Evolutionary conservation across 2,888 invertebrate species (phyloP).

Genomic region (Caprella mutica): DNA sequence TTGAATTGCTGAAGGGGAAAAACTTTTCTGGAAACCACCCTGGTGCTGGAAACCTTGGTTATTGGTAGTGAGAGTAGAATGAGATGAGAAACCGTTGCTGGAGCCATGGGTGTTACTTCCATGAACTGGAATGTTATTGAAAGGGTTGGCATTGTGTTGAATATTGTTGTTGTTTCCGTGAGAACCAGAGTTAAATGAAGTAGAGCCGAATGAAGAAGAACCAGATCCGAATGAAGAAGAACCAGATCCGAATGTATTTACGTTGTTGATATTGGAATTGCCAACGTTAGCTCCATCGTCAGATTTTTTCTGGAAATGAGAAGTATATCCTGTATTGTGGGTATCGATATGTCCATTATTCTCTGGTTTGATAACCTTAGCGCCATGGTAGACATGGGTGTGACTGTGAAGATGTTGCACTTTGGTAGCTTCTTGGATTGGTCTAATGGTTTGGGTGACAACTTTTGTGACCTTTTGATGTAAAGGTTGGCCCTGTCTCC

Average conservation of each 20-base stretch:
- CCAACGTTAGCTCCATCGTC: not conserved
- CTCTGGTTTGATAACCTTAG: not conserved
- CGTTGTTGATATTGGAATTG: not conserved
- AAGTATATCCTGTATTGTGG: not conserved
- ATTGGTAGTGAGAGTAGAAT: not conserved
- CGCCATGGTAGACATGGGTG: constrained; percentile 21
- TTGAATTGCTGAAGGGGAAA: not conserved
- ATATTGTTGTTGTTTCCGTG: not conserved
- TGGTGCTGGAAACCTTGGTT: constrained; percentile 5
- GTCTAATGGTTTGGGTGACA: not conserved
- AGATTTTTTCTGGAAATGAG: constrained; percentile 5
- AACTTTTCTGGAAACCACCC: too few relatives aligned
- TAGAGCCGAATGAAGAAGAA: not conserved
- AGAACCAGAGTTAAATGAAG: not conserved
- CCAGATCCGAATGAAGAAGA: not conserved
- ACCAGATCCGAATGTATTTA: too few relatives aligned
- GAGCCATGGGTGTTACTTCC: not conserved
- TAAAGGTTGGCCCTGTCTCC: too few relatives aligned
- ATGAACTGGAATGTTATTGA: not conserved
- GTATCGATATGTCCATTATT: constrained; percentile 4
- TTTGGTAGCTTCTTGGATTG: constrained; percentile 5
- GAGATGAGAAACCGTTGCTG: not conserved
- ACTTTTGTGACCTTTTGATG: not conserved
- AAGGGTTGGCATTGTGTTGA: not conserved
- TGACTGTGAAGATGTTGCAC: constrained; percentile 27